Conservation (phyloP, 2,113 vertebrate species). For the Delphinus delphis region DNA sequence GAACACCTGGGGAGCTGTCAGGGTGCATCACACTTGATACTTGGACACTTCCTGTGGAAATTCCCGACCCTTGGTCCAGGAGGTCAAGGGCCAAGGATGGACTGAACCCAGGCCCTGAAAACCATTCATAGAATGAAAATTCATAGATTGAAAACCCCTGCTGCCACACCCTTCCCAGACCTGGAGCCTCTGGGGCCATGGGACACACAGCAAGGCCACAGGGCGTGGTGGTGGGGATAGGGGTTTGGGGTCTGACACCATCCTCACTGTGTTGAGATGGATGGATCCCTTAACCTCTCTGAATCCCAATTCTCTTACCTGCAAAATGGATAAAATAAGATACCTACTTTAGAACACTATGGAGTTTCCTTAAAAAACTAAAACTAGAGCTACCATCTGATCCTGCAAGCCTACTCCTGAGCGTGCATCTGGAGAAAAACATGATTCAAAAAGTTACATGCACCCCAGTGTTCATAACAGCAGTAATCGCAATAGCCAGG, state of each 20-base stretch:
- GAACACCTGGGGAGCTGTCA: background rate
- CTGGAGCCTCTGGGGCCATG: no score
- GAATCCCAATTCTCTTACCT: background rate
- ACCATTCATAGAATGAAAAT: background rate
- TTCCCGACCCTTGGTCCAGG: background rate
- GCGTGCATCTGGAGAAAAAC: background rate
- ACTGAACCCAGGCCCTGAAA: background rate
- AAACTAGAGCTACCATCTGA: background rate
- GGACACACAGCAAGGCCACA: background rate
- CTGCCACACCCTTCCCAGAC: background rate
- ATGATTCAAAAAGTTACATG: background rate
- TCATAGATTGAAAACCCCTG: background rate
- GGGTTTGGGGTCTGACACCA: background rate
- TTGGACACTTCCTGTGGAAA: background rate
- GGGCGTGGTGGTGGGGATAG: fast-evolving
- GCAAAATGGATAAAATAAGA: background rate
- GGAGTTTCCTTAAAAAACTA: background rate
- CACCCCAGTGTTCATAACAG: background rate
- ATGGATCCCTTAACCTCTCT: background rate
- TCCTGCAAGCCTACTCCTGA: background rate
- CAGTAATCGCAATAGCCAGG: background rate
- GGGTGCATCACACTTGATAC: background rate
- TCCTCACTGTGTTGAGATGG: background rate
- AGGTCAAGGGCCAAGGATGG: background rate
- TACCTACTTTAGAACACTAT: background rate